Base-by-base conservation (phyloP, 2,797 vertebrate species). In the Lepilemur septentrionalis region DNA sequence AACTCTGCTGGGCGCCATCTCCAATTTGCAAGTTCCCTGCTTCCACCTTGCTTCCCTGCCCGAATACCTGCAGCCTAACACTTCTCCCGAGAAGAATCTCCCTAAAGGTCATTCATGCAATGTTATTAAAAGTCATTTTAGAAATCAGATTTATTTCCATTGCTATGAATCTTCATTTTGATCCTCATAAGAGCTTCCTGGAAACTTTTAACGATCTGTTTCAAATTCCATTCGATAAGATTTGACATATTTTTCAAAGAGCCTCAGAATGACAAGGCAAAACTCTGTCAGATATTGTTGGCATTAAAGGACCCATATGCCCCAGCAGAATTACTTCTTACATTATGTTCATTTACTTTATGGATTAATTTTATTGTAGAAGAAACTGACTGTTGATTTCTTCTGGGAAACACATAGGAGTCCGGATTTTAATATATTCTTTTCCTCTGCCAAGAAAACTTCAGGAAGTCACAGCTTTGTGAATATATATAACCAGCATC, bases 371-470 rank as follows among this genome's bases (percentile, higher is more conserved):
- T 96, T 75, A 91, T 72, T 75, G 79, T 59, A 92, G 93, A 90
- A 89, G 70, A 85, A 95, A 38, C 55, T 25, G n/a, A 41, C 57
- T 79, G 67, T 79, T 95, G 78, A 80, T 92, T 95, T 96, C 94
- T 97, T 94, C 95, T 96, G 91, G 95, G 97, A 97, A 97, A 67
- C 65, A 63, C 69, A 82, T 10, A 78, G 84, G 25, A 93, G 96
- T 95, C 89, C 95, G 95, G 80, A 81, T 95, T 94, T 94, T 96
- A 96, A 96, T 96, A 80, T 85, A 92, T 84, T 84, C 89, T 78
- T 81, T 88, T 8, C 17, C 48, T 65, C 52, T 78, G 96, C 97
- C 96, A 97, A 96, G 91, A 96, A 97, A 94, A 80, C 89, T 92
- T 95, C 69, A 94, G 43, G 30, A 94, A 95, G 78, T 83, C 61